Evolutionary conservation across 2,113 vertebrate genomes (phyloP).

Genomic region (Cervus canadensis): DNA sequence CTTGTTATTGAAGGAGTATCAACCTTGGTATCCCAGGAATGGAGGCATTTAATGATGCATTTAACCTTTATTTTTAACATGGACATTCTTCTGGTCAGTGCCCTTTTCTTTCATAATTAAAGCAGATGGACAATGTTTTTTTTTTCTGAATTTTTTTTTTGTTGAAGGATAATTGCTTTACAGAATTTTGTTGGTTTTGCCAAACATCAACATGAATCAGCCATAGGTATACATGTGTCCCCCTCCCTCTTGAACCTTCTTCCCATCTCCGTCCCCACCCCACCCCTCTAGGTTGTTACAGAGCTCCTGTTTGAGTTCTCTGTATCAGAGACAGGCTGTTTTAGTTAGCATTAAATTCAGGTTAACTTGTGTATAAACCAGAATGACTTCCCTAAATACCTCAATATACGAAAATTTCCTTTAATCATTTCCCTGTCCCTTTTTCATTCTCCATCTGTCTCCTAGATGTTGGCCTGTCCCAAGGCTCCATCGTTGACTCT

Average conservation of each 20-base stretch:
- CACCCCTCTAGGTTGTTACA: neutral
- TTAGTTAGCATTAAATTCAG: neutral
- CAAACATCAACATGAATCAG: neutral
- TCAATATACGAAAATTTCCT: neutral
- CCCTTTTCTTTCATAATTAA: neutral
- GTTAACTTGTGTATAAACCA: neutral
- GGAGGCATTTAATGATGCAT: neutral
- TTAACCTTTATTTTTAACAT: neutral
- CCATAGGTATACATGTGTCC: neutral
- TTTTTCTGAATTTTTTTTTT: neutral
- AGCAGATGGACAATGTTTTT: neutral
- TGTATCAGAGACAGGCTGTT: neutral
- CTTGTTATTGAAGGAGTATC: neutral
- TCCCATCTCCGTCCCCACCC: neutral
- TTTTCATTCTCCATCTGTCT: neutral
- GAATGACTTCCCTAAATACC: neutral
- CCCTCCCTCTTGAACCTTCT: neutral
- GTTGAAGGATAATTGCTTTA: neutral
- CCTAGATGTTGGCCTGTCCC: neutral
- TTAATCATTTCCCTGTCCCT: neutral
- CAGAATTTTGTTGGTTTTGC: neutral
- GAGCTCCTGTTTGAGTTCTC: neutral
- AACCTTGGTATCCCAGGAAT: neutral
- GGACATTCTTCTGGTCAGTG: neutral
- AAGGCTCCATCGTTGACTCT: neutral